Evolutionary conservation across 2,113 vertebrate species (phyloP).

Genomic region (Nothobranchius kuhntae): DNA sequence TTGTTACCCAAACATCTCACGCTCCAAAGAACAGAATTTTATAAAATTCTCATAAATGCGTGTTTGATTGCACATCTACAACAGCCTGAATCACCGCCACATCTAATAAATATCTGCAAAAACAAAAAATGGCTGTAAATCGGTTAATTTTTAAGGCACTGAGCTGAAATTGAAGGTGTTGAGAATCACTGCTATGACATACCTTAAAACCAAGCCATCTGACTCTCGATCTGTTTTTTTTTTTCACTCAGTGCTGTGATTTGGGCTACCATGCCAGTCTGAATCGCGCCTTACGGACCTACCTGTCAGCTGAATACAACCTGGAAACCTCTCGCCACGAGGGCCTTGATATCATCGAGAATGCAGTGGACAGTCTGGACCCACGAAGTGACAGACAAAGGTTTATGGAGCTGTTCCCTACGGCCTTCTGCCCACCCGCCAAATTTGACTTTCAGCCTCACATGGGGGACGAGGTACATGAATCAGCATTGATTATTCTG

Average conservation of each 20-base stretch:
- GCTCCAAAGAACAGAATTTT: too few relatives aligned
- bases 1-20: too few relatives aligned
- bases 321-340: conserved; percentile 98
- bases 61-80: too few relatives aligned
- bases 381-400: conserved; percentile 95
- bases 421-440: conserved; percentile 92
- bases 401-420: conserved; percentile 98
- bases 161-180: too few relatives aligned
- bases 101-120: too few relatives aligned
- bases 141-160: too few relatives aligned
- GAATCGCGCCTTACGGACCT: conserved; percentile 94
- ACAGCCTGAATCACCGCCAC: too few relatives aligned
- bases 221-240: background rate
- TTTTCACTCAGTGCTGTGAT: conserved; percentile 88
- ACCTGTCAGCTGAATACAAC: conserved; percentile 97
- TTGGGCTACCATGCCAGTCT: conserved; percentile 96
- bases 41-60: too few relatives aligned
- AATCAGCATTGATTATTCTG: background rate
- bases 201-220: background rate
- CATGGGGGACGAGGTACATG: conserved; percentile 94
- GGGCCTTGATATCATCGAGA: conserved; percentile 97
- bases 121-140: too few relatives aligned
- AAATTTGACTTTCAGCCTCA: conserved; percentile 98
- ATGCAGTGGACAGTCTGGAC: conserved; percentile 96
- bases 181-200: too few relatives aligned